Evolutionary conservation across 92 coral and sea anemone genomes (phyloP).

Genomic region (Phenganax marumi): DNA sequence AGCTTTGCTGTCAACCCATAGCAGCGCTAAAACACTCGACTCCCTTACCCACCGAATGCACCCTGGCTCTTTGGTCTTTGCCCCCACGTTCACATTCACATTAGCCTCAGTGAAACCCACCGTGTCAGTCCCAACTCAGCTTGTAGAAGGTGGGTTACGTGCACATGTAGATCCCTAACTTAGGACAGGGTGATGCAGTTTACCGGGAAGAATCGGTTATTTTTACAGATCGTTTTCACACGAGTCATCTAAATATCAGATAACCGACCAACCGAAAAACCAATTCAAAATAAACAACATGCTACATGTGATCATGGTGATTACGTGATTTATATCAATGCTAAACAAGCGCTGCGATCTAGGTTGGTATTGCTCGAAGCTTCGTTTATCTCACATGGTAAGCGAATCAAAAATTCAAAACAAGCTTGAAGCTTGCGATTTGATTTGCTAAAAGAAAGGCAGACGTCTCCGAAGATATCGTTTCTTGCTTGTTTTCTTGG

Average conservation of each 20-base stretch:
- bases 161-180: constrained; percentile 52
- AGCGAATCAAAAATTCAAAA: constrained; percentile 2
- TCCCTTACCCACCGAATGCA: constrained; percentile 62
- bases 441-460: not conserved
- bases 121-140: constrained; percentile 51
- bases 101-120: constrained; percentile 53
- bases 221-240: not conserved
- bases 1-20: constrained; percentile 62
- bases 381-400: not conserved
- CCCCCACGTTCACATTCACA: constrained; percentile 64
- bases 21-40: constrained; percentile 44
- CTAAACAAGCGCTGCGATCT: constrained; percentile 2
- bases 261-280: too few relatives aligned
- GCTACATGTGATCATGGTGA: not conserved
- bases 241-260: constrained; percentile 3
- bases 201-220: constrained; percentile 1
- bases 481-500: too few relatives aligned
- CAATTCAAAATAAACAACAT: too few relatives aligned
- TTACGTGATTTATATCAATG: not conserved
- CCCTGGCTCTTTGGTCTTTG: constrained; percentile 46
- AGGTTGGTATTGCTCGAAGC: not conserved
- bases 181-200: constrained; percentile 1
- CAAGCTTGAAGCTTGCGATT: not conserved
- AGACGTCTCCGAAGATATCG: not conserved
- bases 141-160: constrained; percentile 55